Percentiles rank a stretch among this genome's conserved stretches.
phyloP scores from a whole-genome alignment of 2,888 invertebrate species.

The Laspeyria flexula region DNA sequence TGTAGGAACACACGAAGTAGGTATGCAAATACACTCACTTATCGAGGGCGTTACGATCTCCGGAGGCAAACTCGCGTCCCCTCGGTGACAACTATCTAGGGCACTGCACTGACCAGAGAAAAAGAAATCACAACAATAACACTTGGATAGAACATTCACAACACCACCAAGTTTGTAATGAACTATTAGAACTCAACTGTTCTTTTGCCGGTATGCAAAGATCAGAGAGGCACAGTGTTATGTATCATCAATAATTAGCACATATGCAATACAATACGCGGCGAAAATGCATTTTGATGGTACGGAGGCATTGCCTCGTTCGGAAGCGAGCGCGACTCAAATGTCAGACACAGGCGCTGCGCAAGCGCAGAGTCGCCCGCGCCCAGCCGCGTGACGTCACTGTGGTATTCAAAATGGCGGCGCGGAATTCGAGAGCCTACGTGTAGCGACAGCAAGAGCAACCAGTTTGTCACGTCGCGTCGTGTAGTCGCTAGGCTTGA shows the following conservation, averaged over 20 bases:
- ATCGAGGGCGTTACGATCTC: constrained; percentile 72
- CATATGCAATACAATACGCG: constrained; percentile 72
- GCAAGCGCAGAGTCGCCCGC: constrained; percentile 75
- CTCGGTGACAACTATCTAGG: constrained; percentile 72
- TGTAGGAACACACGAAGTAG: constrained; percentile 55
- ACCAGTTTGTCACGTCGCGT: constrained; percentile 31
- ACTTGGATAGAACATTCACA: constrained; percentile 72
- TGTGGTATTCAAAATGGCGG: constrained; percentile 84
- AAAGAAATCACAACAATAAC: constrained; percentile 82
- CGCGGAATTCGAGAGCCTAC: constrained; percentile 83
- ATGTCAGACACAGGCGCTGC: constrained; percentile 69
- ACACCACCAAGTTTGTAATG: constrained; percentile 58
- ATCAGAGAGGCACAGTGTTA: constrained; percentile 76
- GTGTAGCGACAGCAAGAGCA: constrained; percentile 59
- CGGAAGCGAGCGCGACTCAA: constrained; percentile 75
- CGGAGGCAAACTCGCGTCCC: constrained; percentile 68
- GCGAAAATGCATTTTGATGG: constrained; percentile 76
- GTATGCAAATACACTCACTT: constrained; percentile 80
- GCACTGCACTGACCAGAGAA: constrained; percentile 72
- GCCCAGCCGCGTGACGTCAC: constrained; percentile 82
- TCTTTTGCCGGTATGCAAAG: constrained; percentile 70
- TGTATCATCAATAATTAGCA: constrained; percentile 64
- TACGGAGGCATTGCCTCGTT: constrained; percentile 77
- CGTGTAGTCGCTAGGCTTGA: constrained; percentile 13
- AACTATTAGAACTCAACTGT: constrained; percentile 70